Evolutionary conservation across 1,140 invertebrate genomes (phyloP).

Genomic region (Leptoteleia sp.): DNA sequence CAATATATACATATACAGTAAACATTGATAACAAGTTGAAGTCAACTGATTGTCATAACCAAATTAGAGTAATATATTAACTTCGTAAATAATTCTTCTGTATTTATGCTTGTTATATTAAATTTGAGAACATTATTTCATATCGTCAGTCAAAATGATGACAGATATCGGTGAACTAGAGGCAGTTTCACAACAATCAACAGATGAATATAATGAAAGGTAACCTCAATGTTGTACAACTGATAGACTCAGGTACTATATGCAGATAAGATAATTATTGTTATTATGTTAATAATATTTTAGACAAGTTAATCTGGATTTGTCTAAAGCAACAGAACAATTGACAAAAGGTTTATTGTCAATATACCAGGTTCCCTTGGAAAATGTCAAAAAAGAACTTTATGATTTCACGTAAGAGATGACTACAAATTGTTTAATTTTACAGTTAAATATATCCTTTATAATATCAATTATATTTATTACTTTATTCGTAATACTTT

Average conservation of each 20-base stretch:
- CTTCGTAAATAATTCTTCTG: background rate
- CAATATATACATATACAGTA: too few species aligned
- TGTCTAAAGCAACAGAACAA: conserved; percentile 70
- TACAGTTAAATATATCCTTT: conserved; percentile 11
- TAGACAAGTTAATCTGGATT: conserved; percentile 66
- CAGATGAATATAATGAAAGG: conserved; percentile 58
- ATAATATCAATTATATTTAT: conserved; percentile 1
- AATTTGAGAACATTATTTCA: conserved; percentile 16
- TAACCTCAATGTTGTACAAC: conserved; percentile 60
- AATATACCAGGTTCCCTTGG: conserved; percentile 72
- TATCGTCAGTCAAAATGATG: conserved; percentile 70
- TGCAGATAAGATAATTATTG: too few species aligned
- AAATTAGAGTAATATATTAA: conserved; percentile 11
- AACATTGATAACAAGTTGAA: conserved; percentile 32
- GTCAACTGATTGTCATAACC: conserved; percentile 42
- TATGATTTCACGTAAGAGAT: conserved; percentile 76
- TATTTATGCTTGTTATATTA: conserved; percentile 5
- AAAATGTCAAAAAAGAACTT: conserved; percentile 74
- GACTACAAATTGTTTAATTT: too few species aligned
- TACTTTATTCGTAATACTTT: background rate
- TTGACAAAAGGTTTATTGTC: conserved; percentile 73
- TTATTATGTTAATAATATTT: conserved; percentile 27
- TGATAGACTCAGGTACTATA: too few species aligned
- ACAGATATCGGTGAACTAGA: conserved; percentile 72
- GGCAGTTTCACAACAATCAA: conserved; percentile 60